Percentiles rank a stretch among this genome's conserved stretches.
These are phyloP conservation scores for Dendrocincla tyrannina DNA, from an alignment of 2,797 vertebrate species.

Conservation along the genomic window DNA sequence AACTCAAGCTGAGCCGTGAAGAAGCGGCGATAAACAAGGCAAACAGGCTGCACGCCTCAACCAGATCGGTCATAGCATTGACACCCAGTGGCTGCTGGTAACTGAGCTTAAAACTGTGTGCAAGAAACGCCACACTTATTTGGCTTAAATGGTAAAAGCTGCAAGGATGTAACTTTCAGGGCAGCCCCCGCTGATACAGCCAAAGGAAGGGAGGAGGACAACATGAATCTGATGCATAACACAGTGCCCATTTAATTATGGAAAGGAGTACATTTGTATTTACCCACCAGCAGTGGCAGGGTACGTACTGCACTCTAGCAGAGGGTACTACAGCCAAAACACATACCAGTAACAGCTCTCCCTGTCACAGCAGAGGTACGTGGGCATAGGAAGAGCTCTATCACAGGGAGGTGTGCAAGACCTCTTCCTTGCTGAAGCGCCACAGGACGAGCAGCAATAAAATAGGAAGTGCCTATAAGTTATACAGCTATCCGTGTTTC, in stretches of 20 bases:
- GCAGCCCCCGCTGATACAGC: neutral
- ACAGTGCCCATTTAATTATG: neutral
- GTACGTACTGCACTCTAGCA: neutral
- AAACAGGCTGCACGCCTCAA: neutral
- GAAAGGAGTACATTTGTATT: neutral
- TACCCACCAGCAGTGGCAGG: neutral
- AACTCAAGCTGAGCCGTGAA: fast-evolving
- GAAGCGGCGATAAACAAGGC: neutral
- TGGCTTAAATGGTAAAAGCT: neutral
- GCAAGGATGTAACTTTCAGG: neutral
- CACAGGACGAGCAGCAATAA: conserved; percentile 21
- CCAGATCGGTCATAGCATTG: neutral
- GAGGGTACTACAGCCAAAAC: neutral
- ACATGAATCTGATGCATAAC: neutral
- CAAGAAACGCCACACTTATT: neutral
- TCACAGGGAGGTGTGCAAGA: neutral
- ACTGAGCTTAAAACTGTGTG: neutral
- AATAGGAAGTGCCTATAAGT: neutral
- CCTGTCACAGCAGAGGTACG: neutral
- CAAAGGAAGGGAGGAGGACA: neutral
- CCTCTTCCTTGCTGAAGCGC: neutral
- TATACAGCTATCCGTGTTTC: neutral
- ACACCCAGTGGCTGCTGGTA: neutral
- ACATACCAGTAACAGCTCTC: fast-evolving
- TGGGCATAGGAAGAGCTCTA: neutral